A percentile compares a stretch with the other conserved stretches of the same genome.
Evolutionary conservation across 2,888 invertebrate genomes (phyloP).

Genomic region (Choreutis nemorana): DNA sequence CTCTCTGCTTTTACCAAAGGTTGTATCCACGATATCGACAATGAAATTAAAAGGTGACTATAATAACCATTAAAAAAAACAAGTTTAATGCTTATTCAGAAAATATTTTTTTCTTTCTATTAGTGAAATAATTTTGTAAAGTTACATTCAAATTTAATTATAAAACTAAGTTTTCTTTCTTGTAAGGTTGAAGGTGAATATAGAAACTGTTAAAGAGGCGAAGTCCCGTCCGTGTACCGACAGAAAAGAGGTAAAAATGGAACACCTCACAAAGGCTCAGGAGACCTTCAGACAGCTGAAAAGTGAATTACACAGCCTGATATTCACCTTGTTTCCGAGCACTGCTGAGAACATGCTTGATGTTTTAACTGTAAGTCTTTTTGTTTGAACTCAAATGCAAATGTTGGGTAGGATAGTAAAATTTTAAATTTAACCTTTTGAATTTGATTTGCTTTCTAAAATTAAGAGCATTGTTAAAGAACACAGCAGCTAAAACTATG

Average conservation of each 20-base stretch:
- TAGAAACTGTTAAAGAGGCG: slow-evolving; percentile 32
- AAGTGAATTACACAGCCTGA: slow-evolving; percentile 30
- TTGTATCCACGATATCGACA: slow-evolving; percentile 32
- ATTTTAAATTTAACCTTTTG: slow-evolving; percentile 1
- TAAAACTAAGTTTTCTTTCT: too few species aligned
- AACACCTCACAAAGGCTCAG: slow-evolving; percentile 36
- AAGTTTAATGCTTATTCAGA: slow-evolving; percentile 21
- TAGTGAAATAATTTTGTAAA: too few species aligned
- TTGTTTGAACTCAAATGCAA: slow-evolving; percentile 1
- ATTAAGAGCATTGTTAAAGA: too few species aligned
- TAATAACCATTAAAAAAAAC: slow-evolving; percentile 31
- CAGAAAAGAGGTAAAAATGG: slow-evolving; percentile 21
- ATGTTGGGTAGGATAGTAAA: too few species aligned
- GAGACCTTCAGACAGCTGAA: slow-evolving; percentile 36
- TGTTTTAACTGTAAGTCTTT: slow-evolving; percentile 33
- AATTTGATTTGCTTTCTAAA: too few species aligned
- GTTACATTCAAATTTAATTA: too few species aligned
- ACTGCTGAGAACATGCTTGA: slow-evolving; percentile 23
- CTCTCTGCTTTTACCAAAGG: slow-evolving; percentile 36
- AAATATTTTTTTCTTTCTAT: too few species aligned
- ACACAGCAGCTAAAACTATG: too few species aligned
- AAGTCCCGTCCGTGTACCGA: slow-evolving; percentile 21
- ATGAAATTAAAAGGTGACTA: slow-evolving; percentile 43
- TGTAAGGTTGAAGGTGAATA: too few species aligned
- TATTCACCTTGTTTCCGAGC: slow-evolving; percentile 35